Percentiles rank a stretch among this genome's conserved stretches.
Evolutionary conservation across 2,797 vertebrate species (phyloP).

Genomic region (Crenichthys baileyi): DNA sequence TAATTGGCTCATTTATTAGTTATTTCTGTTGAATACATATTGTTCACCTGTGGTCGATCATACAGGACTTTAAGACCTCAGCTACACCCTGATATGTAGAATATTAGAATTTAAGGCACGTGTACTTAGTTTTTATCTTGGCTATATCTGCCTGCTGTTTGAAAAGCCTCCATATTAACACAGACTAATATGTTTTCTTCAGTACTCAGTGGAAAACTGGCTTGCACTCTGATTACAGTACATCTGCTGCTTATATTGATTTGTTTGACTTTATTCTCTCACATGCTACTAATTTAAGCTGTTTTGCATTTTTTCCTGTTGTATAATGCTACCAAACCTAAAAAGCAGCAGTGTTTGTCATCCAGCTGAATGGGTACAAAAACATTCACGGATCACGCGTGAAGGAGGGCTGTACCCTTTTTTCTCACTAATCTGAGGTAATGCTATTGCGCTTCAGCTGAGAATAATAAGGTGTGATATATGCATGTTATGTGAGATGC

Average conservation of each 20-base stretch:
- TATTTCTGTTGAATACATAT: background rate
- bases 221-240: background rate
- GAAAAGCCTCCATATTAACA: background rate
- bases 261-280: constrained; percentile 22
- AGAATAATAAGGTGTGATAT: background rate
- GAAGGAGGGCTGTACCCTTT: constrained; percentile 50
- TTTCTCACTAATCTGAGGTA: background rate
- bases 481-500: background rate
- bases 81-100: too few relatives aligned
- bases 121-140: background rate
- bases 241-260: background rate
- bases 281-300: constrained; percentile 50
- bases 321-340: constrained; percentile 32
- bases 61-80: background rate
- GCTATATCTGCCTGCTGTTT: background rate
- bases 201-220: background rate
- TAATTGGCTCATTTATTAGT: background rate
- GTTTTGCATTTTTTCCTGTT: constrained; percentile 27
- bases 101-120: background rate
- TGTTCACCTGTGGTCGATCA: background rate
- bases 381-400: constrained; percentile 23
- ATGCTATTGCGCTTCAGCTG: too few relatives aligned
- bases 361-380: constrained; percentile 35
- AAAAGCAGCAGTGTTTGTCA: constrained; percentile 28
- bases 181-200: background rate